phyloP scores from a whole-genome alignment of 2,888 invertebrate genomes.

The Drosophila formosana region DNA sequence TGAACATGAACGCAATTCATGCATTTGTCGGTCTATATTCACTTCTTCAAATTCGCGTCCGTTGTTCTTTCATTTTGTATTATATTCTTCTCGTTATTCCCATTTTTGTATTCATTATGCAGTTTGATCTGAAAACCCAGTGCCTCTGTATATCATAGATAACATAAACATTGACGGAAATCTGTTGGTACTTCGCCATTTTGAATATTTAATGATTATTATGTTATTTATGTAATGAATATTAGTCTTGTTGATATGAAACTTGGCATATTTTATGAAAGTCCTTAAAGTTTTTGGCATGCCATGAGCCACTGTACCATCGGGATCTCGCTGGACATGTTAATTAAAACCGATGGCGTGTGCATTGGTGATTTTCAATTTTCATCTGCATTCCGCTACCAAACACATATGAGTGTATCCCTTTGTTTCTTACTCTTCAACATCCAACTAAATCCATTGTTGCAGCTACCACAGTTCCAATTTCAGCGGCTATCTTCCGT shows the following conservation, averaged over 20 bases:
- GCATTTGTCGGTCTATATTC: slow-evolving; percentile 60
- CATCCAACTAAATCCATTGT: slow-evolving; percentile 16
- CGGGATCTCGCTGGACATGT: slow-evolving; percentile 28
- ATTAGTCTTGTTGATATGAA: neutral
- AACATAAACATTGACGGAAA: neutral
- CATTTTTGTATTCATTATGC: slow-evolving; percentile 2
- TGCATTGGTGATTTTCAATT: slow-evolving; percentile 46
- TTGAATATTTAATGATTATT: neutral
- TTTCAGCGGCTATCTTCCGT: neutral
- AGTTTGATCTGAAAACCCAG: slow-evolving; percentile 5
- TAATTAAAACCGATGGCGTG: slow-evolving; percentile 52
- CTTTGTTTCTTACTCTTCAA: slow-evolving; percentile 15
- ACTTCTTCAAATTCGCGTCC: slow-evolving; percentile 35
- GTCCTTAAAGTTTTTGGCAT: neutral
- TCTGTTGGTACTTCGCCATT: neutral
- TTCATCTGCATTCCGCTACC: slow-evolving; percentile 21
- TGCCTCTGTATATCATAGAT: neutral
- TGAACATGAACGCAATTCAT: slow-evolving; percentile 59
- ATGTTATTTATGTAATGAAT: neutral
- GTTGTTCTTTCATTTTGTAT: slow-evolving; percentile 22
- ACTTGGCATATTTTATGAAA: neutral
- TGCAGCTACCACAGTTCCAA: neutral
- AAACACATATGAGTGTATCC: slow-evolving; percentile 9
- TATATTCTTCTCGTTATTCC: neutral
- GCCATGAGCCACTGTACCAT: slow-evolving; percentile 23